These are phyloP conservation scores for Psittacula cyanocephala DNA, from an alignment of 2,113 vertebrate species.

Conservation along the genomic window DNA sequence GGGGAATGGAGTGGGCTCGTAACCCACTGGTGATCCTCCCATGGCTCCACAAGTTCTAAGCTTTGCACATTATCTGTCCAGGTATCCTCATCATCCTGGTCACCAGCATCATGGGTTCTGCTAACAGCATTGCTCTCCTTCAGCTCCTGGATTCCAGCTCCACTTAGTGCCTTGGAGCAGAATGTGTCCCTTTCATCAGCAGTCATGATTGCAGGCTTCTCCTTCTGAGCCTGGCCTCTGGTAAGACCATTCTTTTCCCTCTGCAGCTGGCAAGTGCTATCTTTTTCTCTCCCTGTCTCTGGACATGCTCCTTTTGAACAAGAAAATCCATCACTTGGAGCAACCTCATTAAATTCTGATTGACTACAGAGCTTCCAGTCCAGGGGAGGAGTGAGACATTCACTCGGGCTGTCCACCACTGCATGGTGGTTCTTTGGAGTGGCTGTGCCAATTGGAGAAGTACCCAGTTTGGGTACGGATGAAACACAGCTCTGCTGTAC, in stretches of 20 bases:
- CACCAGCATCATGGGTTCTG: slow-evolving; percentile 71
- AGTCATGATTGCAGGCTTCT: slow-evolving; percentile 20
- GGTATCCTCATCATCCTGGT: slow-evolving; percentile 83
- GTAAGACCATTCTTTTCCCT: neutral
- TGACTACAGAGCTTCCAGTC: slow-evolving; percentile 34
- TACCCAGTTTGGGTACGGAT: neutral
- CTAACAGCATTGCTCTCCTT: slow-evolving; percentile 51
- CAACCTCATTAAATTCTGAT: neutral
- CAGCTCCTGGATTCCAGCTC: slow-evolving; percentile 20
- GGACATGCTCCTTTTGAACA: neutral
- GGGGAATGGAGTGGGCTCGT: slow-evolving; percentile 95
- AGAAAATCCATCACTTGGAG: slow-evolving; percentile 1
- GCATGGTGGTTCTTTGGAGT: neutral
- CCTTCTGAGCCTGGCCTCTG: neutral
- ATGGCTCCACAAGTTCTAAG: slow-evolving; percentile 90
- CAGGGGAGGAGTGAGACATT: neutral
- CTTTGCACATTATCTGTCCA: slow-evolving; percentile 77
- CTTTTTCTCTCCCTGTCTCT: slow-evolving; percentile 8
- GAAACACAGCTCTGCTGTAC: neutral
- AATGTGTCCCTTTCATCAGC: neutral
- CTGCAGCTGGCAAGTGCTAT: neutral
- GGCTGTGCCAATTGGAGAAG: neutral
- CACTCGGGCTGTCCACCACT: neutral
- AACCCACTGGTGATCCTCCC: slow-evolving; percentile 96
- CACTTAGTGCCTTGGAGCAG: slow-evolving; percentile 5